Evolutionary conservation across 35 echinoderm and acorn worm species (phyloP).

Genomic region (Heliocidaris erythrogramma): DNA sequence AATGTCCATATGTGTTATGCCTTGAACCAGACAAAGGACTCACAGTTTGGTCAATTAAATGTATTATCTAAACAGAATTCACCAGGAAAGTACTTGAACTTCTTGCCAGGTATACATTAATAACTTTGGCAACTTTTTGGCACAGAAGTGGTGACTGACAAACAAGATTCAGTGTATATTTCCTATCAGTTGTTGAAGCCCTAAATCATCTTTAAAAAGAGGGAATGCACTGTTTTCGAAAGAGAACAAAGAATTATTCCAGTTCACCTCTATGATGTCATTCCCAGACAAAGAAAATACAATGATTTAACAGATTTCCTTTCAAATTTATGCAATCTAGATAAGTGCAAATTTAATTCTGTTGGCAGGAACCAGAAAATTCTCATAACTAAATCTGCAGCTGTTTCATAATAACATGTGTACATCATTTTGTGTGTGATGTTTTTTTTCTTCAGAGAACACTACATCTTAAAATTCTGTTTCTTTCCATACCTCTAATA

Average conservation of each 20-base stretch:
- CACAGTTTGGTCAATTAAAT: neutral
- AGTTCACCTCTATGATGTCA: neutral
- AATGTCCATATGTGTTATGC: too few relatives aligned
- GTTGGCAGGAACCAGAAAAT: neutral
- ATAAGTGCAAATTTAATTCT: neutral
- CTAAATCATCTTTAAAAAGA: neutral
- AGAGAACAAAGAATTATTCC: too few relatives aligned
- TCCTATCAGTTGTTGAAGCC: neutral
- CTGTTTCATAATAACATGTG: neutral
- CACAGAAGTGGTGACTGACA: neutral
- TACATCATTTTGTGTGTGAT: neutral
- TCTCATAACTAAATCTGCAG: neutral
- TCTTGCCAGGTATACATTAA: neutral
- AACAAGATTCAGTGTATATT: neutral
- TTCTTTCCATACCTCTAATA: too few relatives aligned
- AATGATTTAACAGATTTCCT: neutral
- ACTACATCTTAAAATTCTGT: too few relatives aligned
- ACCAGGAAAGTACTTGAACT: neutral
- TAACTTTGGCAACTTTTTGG: neutral
- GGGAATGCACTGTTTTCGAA: neutral
- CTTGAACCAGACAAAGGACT: neutral
- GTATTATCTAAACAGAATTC: neutral
- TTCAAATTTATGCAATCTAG: neutral
- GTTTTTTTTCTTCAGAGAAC: neutral
- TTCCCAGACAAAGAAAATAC: neutral